Conservation (phyloP, 2,888 invertebrate species). For the Spisula subtruncata region DNA sequence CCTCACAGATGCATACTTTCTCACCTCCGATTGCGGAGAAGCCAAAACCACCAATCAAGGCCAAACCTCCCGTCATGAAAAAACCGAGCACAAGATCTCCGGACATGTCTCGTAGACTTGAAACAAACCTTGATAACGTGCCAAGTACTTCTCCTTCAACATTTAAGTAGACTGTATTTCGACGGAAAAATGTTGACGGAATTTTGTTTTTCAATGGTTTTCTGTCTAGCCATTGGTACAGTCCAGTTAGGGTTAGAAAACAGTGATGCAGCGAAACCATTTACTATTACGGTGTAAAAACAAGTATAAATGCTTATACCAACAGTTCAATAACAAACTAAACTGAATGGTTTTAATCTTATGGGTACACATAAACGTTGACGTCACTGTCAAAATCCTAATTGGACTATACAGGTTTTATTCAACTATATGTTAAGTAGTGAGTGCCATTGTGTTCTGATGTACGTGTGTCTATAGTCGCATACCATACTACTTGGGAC, state of each 20-base stretch:
- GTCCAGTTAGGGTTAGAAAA: no score
- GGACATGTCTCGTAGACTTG: slow-evolving; percentile 70
- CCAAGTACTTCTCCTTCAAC: slow-evolving; percentile 59
- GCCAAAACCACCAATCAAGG: slow-evolving; percentile 88
- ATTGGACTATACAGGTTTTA: not conserved
- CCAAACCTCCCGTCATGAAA: slow-evolving; percentile 94
- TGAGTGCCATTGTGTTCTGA: slow-evolving; percentile 22
- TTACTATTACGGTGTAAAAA: no score
- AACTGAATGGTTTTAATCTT: no score
- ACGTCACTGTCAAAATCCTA: no score
- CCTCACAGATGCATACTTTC: slow-evolving; percentile 36
- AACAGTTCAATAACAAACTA: no score
- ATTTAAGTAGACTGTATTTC: slow-evolving; percentile 40
- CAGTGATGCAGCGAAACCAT: no score
- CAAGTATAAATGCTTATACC: no score
- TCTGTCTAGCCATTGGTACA: no score
- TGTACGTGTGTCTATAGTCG: not conserved
- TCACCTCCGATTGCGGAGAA: slow-evolving; percentile 85
- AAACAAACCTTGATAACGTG: slow-evolving; percentile 70
- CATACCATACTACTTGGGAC: not conserved
- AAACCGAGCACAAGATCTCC: slow-evolving; percentile 86
- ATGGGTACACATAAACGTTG: no score
- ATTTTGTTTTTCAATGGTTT: no score
- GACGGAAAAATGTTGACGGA: no score
- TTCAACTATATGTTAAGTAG: not conserved